Base-by-base conservation (phyloP, 2,113 vertebrate species). In the Serinus canaria region DNA sequence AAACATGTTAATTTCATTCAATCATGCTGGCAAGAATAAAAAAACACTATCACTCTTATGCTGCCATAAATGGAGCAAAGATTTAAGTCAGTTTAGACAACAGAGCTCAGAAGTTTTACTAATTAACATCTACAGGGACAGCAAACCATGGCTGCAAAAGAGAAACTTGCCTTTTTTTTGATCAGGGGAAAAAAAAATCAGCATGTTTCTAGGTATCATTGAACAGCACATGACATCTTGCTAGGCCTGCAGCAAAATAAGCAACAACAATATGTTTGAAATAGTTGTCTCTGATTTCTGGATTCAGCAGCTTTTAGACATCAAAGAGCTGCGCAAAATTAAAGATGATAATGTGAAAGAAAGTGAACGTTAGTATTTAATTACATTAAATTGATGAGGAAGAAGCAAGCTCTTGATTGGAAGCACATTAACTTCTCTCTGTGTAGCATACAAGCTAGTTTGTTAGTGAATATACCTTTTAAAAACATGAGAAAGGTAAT, bases 321-420 rank as follows among this genome's bases (percentile, higher is more conserved):
- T 79, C 70, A 87, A 91, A 94, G 53, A 84, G 6, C 25, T 69
- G 18, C 58, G 79, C 30, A 79, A 82, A 87, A 62, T 30, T 68
- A 66, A 79, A 82, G 23, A 49, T 41, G 21, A 37, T 73, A 69
- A 74, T 58, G 66, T 68, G 56, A 92, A 72, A 91, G 58, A 89
- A 87, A 43, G 17, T 50, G 15, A 19, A 44, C 0, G 0, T 85
- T 85, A 79, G 62, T 52, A 50, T 69, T 92, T 89, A 89, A 89
- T 94, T 82, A 69, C 35, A 66, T 80, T 90, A 69, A 87, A 76
- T 53, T 91, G 70, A 79, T 88, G 85, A 91, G 41, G 69, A 84
- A 89, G n/a, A 90, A 39, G 41, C 15, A 67, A 89, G 15, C 7
- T 49, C n/a, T 68, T 89, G 56, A 94, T 50, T 87, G 9, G 56